Evolutionary conservation across 1,140 invertebrate species (phyloP).

Genomic region (Bicyclus anynana): DNA sequence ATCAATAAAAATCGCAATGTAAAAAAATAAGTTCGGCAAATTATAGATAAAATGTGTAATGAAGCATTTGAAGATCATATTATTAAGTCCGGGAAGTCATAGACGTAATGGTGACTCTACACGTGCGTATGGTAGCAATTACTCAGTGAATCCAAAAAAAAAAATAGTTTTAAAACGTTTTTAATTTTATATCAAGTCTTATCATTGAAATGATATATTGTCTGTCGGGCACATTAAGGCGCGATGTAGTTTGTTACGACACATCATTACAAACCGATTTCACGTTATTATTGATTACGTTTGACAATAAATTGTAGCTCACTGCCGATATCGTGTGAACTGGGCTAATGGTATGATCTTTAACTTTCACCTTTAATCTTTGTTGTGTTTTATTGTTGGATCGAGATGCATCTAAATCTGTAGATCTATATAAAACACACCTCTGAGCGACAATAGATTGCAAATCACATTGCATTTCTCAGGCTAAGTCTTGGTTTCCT

Average conservation of each 20-base stretch:
- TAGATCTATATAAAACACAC: no score
- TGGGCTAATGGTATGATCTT: constrained; percentile 36
- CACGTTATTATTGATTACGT: constrained; percentile 54
- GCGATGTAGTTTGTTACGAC: constrained; percentile 54
- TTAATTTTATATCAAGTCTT: constrained; percentile 11
- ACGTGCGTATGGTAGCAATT: constrained; percentile 5
- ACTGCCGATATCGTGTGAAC: constrained; percentile 47
- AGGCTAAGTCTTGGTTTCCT: no score
- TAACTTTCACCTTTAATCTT: constrained; percentile 36
- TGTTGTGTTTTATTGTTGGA: background rate
- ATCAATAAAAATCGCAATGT: no score
- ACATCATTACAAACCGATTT: constrained; percentile 58
- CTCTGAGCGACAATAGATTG: no score
- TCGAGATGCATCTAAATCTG: background rate
- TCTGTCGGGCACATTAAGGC: constrained; percentile 49
- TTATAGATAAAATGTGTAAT: no score
- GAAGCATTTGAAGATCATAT: no score
- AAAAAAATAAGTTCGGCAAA: no score
- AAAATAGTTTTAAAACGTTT: constrained; percentile 5
- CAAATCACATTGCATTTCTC: no score
- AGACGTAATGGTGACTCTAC: background rate
- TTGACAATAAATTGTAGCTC: constrained; percentile 55
- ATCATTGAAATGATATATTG: constrained; percentile 53
- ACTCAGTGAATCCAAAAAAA: constrained; percentile 1
- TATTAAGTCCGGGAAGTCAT: background rate